Conservation (phyloP, 2,888 invertebrate genomes). For the Microctonus aethiopoides region DNA sequence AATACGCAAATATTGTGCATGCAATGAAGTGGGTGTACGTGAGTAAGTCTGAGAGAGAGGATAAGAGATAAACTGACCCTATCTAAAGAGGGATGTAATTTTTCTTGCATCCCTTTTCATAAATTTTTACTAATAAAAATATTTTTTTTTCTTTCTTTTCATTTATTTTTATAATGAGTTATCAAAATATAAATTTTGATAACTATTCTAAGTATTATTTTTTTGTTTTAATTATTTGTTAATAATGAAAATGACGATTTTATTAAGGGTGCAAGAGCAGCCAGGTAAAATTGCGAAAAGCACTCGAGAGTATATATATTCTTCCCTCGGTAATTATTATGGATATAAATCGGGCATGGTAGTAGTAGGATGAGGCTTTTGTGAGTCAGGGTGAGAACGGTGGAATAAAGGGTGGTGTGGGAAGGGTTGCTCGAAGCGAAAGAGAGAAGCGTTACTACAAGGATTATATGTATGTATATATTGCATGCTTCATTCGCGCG, state of each 20-base stretch:
- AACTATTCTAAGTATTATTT: not conserved
- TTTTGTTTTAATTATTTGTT: not conserved
- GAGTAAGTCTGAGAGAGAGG: constrained; percentile 17
- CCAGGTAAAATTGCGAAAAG: not conserved
- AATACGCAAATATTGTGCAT: constrained; percentile 22
- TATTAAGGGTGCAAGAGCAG: not conserved
- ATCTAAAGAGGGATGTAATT: too few species aligned
- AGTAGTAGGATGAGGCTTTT: constrained; percentile 36
- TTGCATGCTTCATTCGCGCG: constrained; percentile 14
- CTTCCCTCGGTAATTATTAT: constrained; percentile 51
- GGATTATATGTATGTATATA: not conserved
- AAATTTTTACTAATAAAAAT: too few species aligned
- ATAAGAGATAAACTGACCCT: not conserved
- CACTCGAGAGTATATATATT: not conserved
- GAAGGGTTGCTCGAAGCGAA: constrained; percentile 27
- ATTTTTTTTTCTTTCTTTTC: too few species aligned
- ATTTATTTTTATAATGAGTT: not conserved
- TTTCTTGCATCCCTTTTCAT: too few species aligned
- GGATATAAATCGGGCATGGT: constrained; percentile 61
- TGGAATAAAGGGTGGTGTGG: constrained; percentile 33
- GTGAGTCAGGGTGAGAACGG: constrained; percentile 24
- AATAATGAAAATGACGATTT: not conserved
- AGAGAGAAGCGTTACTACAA: constrained; percentile 44
- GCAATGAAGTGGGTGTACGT: constrained; percentile 21
- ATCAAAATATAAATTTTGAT: too few species aligned